These are phyloP conservation scores for Hydrotaea diabolus DNA, from an alignment of 2,888 invertebrate species.

Conservation along the genomic window DNA sequence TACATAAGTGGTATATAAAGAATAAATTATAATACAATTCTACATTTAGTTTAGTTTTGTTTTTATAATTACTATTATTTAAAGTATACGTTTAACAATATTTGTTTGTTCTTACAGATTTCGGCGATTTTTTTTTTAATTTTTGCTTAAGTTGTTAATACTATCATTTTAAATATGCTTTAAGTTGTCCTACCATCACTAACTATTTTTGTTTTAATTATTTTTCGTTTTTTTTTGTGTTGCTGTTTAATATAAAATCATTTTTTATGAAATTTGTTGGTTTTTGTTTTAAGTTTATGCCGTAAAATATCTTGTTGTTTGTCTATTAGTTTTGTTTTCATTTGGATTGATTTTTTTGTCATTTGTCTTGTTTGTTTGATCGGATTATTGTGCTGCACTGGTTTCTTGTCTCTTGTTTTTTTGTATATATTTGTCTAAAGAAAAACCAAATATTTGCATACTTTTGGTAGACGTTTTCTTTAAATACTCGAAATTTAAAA, in stretches of 20 bases:
- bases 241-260: conserved; percentile 57
- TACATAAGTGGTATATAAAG: conserved; percentile 17
- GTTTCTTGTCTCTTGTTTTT: conserved; percentile 25
- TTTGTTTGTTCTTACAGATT: conserved; percentile 1
- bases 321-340: conserved; percentile 17
- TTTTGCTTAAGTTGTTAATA: conserved; percentile 38
- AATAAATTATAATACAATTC: conserved; percentile 63
- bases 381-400: conserved; percentile 66
- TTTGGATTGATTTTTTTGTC: conserved; percentile 25
- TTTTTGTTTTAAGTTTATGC: conserved; percentile 5
- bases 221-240: conserved; percentile 25
- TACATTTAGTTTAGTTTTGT: conserved; percentile 26
- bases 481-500: background rate
- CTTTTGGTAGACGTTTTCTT: background rate
- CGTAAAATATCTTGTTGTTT: conserved; percentile 40
- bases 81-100: conserved; percentile 62
- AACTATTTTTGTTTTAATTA: conserved; percentile 36
- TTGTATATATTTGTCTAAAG: background rate
- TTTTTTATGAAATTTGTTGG: conserved; percentile 19
- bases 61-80: conserved; percentile 54
- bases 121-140: conserved; percentile 12
- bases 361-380: conserved; percentile 7
- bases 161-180: conserved; percentile 57
- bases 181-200: conserved; percentile 62
- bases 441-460: background rate